These are phyloP conservation scores for Artemia franciscana DNA, from an alignment of 1,140 invertebrate species.

Conservation along the genomic window DNA sequence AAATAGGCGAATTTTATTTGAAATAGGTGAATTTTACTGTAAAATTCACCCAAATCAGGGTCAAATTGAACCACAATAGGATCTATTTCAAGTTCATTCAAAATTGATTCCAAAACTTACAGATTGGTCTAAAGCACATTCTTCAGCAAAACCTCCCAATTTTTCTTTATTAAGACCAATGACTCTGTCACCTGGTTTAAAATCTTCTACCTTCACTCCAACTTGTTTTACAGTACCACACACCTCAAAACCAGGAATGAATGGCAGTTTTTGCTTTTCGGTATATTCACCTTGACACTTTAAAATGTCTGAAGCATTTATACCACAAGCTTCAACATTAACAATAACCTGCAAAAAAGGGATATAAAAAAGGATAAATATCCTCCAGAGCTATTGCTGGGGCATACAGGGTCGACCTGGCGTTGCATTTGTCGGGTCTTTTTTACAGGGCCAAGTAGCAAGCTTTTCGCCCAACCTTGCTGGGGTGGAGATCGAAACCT, in stretches of 20 bases:
- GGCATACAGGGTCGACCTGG: not conserved
- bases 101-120: too few species aligned
- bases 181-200: constrained; percentile 23
- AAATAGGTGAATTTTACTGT: too few species aligned
- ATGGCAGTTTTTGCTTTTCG: constrained; percentile 23
- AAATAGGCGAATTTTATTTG: too few species aligned
- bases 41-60: not conserved
- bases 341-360: constrained; percentile 26
- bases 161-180: constrained; percentile 27
- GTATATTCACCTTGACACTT: constrained; percentile 25
- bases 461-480: not conserved
- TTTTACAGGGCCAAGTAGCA: not conserved
- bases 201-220: constrained; percentile 17
- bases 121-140: constrained; percentile 23
- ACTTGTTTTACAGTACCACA: constrained; percentile 25
- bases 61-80: too few species aligned
- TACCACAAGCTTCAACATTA: constrained; percentile 28
- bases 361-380: constrained; percentile 2
- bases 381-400: not conserved
- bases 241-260: constrained; percentile 30
- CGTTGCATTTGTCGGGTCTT: not conserved
- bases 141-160: constrained; percentile 28
- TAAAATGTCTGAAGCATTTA: constrained; percentile 32
- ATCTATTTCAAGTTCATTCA: too few species aligned
- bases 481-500: not conserved